A percentile compares a stretch with the other conserved stretches of the same genome.
Conservation (phyloP, 1,140 invertebrate species). For the Cherax quadricarinatus region DNA sequence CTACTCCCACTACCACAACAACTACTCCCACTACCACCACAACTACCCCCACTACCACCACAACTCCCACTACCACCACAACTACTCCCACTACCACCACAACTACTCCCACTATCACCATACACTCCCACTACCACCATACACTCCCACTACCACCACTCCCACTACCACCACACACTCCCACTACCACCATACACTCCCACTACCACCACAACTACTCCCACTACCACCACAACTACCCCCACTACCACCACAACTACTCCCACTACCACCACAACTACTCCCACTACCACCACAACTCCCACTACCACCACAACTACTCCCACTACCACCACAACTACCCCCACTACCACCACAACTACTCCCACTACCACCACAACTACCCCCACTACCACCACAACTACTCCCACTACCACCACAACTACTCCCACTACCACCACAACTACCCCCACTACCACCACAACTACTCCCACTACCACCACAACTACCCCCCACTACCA, state of each 20-base stretch:
- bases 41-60: background rate
- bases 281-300: background rate
- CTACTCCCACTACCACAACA: too few relatives aligned
- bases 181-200: too few relatives aligned
- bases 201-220: background rate
- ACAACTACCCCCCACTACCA: too few relatives aligned
- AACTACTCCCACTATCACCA: too few relatives aligned
- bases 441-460: too few relatives aligned
- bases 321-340: background rate
- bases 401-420: background rate
- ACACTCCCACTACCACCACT: too few relatives aligned
- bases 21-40: background rate
- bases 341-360: background rate
- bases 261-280: background rate
- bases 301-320: too few relatives aligned
- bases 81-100: background rate
- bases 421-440: background rate
- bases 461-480: background rate
- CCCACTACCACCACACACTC: background rate
- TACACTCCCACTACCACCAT: too few relatives aligned
- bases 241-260: too few relatives aligned
- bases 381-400: background rate
- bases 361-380: too few relatives aligned
- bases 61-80: too few relatives aligned
- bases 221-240: too few relatives aligned